These are phyloP conservation scores for Notocelia uddmanniana DNA, from an alignment of 2,888 invertebrate species.

Conservation along the genomic window DNA sequence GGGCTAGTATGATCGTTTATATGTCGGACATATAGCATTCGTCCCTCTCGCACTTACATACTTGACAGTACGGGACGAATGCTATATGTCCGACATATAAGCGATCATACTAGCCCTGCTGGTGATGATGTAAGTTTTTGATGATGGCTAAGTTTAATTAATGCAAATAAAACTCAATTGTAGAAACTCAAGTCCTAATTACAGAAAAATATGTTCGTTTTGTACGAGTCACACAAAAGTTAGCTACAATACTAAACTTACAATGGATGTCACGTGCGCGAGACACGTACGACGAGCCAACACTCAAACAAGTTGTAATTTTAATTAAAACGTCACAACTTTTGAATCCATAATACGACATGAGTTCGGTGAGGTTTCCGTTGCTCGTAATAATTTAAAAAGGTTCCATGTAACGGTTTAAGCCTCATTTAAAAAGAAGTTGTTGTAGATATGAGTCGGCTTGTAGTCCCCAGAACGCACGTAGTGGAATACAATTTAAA, in stretches of 20 bases:
- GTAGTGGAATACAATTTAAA: too few species aligned
- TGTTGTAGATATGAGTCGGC: background rate
- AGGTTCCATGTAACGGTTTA: constrained; percentile 13
- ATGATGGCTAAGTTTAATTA: too few species aligned
- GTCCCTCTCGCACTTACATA: too few species aligned
- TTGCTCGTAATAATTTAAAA: constrained; percentile 46
- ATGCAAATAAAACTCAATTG: too few species aligned
- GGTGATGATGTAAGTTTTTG: too few species aligned
- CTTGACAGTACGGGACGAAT: too few species aligned
- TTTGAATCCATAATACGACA: constrained; percentile 66
- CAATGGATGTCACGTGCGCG: constrained; percentile 71
- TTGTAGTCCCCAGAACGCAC: background rate
- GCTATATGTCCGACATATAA: too few species aligned
- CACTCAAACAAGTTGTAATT: constrained; percentile 74
- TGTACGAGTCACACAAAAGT: constrained; percentile 58
- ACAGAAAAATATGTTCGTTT: constrained; percentile 56
- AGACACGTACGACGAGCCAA: constrained; percentile 67
- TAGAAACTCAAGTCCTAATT: constrained; percentile 11
- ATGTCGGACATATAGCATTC: too few species aligned
- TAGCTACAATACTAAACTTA: constrained; percentile 64
- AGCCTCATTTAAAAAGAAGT: constrained; percentile 3
- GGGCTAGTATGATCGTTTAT: too few species aligned
- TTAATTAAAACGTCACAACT: constrained; percentile 81
- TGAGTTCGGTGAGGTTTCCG: constrained; percentile 55
- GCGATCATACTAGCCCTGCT: too few species aligned